Evolutionary conservation across 2,888 invertebrate species (phyloP).

Genomic region (Sericinus montela): DNA sequence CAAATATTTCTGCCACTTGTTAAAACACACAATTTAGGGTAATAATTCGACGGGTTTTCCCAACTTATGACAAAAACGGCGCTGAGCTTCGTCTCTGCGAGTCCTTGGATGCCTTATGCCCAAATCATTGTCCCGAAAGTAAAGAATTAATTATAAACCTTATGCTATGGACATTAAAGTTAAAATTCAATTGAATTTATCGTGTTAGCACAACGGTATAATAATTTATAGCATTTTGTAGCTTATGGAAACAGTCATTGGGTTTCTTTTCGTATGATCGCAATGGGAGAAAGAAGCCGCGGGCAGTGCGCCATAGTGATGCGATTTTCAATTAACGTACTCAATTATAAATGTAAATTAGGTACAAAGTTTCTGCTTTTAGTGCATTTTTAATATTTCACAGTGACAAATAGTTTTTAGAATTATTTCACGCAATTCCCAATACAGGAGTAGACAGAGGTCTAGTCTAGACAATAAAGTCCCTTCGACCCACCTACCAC

Average conservation of each 20-base stretch:
- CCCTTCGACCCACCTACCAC: no score
- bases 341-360: constrained; percentile 19
- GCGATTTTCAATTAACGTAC: constrained; percentile 28
- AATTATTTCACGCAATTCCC: no score
- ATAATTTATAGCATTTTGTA: constrained; percentile 35
- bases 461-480: no score
- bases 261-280: constrained; percentile 36
- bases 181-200: constrained; percentile 20
- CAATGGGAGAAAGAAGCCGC: constrained; percentile 29
- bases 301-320: constrained; percentile 45
- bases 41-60: constrained; percentile 16
- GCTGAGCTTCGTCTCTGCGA: constrained; percentile 26
- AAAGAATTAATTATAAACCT: constrained; percentile 24
- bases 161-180: constrained; percentile 24
- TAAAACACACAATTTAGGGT: constrained; percentile 12
- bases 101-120: constrained; percentile 33
- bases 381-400: neutral
- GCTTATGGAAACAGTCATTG: constrained; percentile 35
- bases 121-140: constrained; percentile 38
- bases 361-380: neutral
- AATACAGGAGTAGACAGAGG: no score
- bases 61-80: constrained; percentile 14
- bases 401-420: no score
- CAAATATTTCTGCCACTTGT: constrained; percentile 17
- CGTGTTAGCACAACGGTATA: constrained; percentile 33